Evolutionary conservation across 2,888 invertebrate species (phyloP).

Genomic region (Lordiphosa andalusiaca): DNA sequence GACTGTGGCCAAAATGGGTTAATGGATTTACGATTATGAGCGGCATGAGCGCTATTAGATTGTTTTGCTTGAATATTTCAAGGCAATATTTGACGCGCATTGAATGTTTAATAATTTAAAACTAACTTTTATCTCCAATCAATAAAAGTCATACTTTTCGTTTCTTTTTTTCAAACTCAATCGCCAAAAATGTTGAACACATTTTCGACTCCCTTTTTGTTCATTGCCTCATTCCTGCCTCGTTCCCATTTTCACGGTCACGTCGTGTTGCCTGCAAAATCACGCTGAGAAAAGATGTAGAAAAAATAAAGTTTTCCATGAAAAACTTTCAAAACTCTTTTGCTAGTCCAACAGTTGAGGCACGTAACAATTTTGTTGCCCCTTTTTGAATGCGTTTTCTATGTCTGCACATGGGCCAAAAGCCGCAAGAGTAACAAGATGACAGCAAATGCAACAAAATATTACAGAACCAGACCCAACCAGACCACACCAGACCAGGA

Average conservation of each 20-base stretch:
- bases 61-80: not conserved
- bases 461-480: conserved; percentile 13
- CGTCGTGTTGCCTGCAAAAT: conserved; percentile 59
- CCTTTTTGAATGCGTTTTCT: conserved; percentile 50
- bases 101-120: too few relatives aligned
- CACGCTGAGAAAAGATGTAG: conserved; percentile 37
- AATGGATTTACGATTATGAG: conserved; percentile 53
- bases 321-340: conserved; percentile 47
- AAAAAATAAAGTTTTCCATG: conserved; percentile 28
- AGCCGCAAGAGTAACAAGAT: conserved; percentile 24
- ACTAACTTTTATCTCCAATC: too few relatives aligned
- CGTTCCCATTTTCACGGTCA: conserved; percentile 57
- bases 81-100: too few relatives aligned
- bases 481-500: conserved; percentile 31
- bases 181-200: conserved; percentile 5
- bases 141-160: too few relatives aligned
- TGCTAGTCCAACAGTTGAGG: conserved; percentile 21
- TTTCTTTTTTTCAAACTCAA: not conserved
- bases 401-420: conserved; percentile 46
- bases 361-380: conserved; percentile 54
- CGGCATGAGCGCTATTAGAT: not conserved
- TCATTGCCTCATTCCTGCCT: conserved; percentile 15
- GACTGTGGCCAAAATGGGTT: conserved; percentile 39
- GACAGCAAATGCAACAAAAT: conserved; percentile 21
- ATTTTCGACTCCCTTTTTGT: not conserved